Base-by-base conservation (phyloP, 2,113 vertebrate species). In the Sorex fumeus region DNA sequence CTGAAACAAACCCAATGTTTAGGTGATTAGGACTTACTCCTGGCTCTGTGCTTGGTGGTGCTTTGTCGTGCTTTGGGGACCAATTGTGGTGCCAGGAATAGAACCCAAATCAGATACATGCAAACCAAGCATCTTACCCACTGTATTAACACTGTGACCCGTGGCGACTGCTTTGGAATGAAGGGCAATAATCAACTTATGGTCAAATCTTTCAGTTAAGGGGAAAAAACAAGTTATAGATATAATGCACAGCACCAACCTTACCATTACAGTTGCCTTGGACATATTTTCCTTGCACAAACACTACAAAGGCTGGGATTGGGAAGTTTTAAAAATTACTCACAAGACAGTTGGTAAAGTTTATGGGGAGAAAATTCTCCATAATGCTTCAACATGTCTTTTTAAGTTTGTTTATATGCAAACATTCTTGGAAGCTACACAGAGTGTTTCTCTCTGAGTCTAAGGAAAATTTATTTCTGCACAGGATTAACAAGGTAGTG, bases 381-480 rank as follows among this genome's bases (percentile, higher is more conserved):
- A 8, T 57, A 30, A 36, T 64, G 25, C 83, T 78, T 67, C 11
- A 45, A 8, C 5, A 64, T 23, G 30, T 66, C 25, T 82, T 53
- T 43, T 76, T n/a, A 43, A 67, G n/a, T 47, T 47, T 71, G 30
- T 62, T 82, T 50, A 27, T 27, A 32, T 45, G 30, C 23, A 30
- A 21, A 72, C 25, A 74, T 34, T 62, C 30, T 82, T 72, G 25
- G 57, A 64, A 91, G 36, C 25, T 67, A 50, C 27, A 27, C 28
- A 32, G 15, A 75, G 1, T 43, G 0, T 53, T 23, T 74, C 4
- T 7, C 36, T 69, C 6, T 27, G 9, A 15, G 57, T 83, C 67
- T 50, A 93, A 43, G 21, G 23, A 28, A 76, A 36, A 64, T 80
- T 75, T 91, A 4, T 76, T 84, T 80, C 13, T 16, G 34, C 80